phyloP scores from a whole-genome alignment of 35 echinoderm and acorn worm genomes.

The Apostichopus parvimensis region DNA sequence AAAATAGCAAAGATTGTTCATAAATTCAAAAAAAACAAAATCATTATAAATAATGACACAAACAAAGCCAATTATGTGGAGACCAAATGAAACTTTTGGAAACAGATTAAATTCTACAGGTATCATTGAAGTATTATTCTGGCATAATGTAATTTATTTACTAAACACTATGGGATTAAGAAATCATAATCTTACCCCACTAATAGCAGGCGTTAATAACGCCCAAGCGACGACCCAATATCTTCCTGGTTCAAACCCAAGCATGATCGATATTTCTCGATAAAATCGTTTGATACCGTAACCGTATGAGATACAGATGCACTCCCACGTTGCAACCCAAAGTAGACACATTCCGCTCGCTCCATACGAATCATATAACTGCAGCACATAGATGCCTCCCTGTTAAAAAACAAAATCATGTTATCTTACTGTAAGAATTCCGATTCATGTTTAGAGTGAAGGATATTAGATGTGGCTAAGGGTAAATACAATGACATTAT shows the following conservation, averaged over 20 bases:
- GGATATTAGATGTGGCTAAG: no score
- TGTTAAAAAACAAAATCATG: background rate
- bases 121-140: background rate
- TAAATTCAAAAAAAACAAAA: background rate
- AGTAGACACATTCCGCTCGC: slow-evolving; percentile 60
- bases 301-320: slow-evolving; percentile 47
- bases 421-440: no score
- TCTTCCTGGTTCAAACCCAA: slow-evolving; percentile 46
- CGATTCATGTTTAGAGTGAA: no score
- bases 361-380: slow-evolving; percentile 56
- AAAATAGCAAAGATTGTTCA: no score
- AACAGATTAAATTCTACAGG: background rate
- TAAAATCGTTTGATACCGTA: slow-evolving; percentile 56
- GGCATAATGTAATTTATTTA: background rate
- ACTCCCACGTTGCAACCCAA: slow-evolving; percentile 65
- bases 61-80: no score
- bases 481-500: no score
- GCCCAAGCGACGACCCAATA: slow-evolving; percentile 50
- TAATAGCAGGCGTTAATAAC: slow-evolving; percentile 33
- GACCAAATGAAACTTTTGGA: no score
- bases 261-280: slow-evolving; percentile 47
- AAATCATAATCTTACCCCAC: slow-evolving; percentile 25
- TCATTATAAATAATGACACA: background rate
- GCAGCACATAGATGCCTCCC: slow-evolving; percentile 61
- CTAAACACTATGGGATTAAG: background rate